Evolutionary conservation across 2,797 vertebrate genomes (phyloP).

Genomic region (Protonibea diacanthus): DNA sequence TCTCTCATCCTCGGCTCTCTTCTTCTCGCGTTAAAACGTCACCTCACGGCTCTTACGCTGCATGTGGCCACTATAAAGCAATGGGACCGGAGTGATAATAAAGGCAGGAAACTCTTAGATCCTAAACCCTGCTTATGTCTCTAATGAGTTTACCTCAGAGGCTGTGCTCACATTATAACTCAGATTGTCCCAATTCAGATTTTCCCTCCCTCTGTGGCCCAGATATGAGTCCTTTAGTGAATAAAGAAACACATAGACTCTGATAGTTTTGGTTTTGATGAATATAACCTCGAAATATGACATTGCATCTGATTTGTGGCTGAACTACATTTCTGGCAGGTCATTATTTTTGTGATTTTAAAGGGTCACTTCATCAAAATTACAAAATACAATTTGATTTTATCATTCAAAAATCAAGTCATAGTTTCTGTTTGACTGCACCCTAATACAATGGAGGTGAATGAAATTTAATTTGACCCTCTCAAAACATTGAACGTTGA

Average conservation of each 20-base stretch:
- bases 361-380: background rate
- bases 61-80: constrained; percentile 38
- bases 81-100: constrained; percentile 13
- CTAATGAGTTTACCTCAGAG: constrained; percentile 61
- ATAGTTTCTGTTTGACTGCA: background rate
- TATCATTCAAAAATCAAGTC: no score
- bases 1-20: constrained; percentile 7
- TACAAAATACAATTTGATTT: background rate
- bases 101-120: constrained; percentile 26
- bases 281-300: background rate
- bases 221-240: constrained; percentile 23
- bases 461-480: background rate
- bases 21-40: constrained; percentile 33
- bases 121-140: constrained; percentile 17
- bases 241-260: constrained; percentile 35
- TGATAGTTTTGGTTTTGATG: constrained; percentile 19
- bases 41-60: constrained; percentile 1
- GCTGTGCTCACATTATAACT: constrained; percentile 17
- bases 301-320: background rate
- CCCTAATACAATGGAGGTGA: background rate
- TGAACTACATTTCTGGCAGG: background rate
- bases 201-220: constrained; percentile 7
- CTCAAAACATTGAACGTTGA: background rate
- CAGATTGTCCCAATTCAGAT: constrained; percentile 34
- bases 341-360: background rate